Evolutionary conservation across 1,140 invertebrate species (phyloP).

Genomic region (Plodia interpunctella): DNA sequence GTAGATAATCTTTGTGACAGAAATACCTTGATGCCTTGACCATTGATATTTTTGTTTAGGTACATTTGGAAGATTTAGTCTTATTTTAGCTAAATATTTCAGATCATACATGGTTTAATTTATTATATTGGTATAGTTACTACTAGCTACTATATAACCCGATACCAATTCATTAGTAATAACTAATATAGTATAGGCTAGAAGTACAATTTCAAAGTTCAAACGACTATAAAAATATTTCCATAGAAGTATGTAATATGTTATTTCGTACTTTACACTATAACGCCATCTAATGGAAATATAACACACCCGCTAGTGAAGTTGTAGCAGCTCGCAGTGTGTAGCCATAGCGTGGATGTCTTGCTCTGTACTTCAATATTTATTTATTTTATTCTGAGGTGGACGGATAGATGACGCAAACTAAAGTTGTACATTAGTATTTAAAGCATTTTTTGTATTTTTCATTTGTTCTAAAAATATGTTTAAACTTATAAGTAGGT

Average conservation of each 20-base stretch:
- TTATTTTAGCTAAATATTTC: no score
- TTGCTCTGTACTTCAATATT: background rate
- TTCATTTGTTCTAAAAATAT: no score
- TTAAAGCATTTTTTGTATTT: no score
- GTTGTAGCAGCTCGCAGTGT: background rate
- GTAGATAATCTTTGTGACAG: background rate
- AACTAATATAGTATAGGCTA: background rate
- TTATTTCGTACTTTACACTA: background rate
- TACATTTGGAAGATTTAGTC: background rate
- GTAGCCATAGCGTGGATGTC: no score
- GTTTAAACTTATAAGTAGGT: no score
- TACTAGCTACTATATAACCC: background rate
- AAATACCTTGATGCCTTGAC: background rate
- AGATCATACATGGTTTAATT: background rate
- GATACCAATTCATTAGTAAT: background rate
- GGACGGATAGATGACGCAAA: background rate
- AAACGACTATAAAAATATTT: background rate
- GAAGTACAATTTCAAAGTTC: background rate
- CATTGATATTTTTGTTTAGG: background rate
- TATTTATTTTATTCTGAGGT: background rate
- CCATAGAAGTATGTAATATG: background rate
- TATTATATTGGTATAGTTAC: background rate
- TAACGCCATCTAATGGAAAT: slow-evolving; percentile 6
- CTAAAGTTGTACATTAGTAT: no score
- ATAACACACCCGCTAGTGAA: background rate